Base-by-base conservation (phyloP, 2,113 vertebrate genomes). In the Cyanoderma ruficeps region DNA sequence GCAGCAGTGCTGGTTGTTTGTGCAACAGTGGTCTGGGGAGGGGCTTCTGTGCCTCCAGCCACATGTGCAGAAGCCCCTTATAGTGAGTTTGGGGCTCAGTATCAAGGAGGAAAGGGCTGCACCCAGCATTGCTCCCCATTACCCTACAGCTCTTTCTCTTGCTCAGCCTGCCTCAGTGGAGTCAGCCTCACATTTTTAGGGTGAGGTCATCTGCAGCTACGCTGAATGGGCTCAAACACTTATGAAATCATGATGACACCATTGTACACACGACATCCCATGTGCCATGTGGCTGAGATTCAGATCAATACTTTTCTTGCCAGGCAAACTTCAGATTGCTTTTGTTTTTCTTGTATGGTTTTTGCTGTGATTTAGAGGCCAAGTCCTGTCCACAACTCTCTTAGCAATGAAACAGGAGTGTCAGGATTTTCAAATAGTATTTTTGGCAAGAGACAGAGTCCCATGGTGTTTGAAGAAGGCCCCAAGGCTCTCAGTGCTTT, bases 201-300 rank as follows among this genome's bases (percentile, higher is more conserved):
- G 20, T 60, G 42, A 65, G 31, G 18, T 50, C 60, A 68, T 64
- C 61, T 72, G n/a, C 35, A 64, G 1, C 52, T 52, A 30, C 7
- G 35, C 70, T 79, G 47, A 71, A 24, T 10, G 22, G 12, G 22
- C 11, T 53, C 50, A 65, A 76, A 69, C 25, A 42, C 57, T 75
- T 53, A 24, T 0, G 13, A 75, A 89, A 91, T 64, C 13, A n/a
- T 7, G 22, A 67, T 8, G 22, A 89, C 41, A 42, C 14, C 39
- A 24, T 2, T 68, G 33, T 17, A 35, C n/a, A 39, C 9, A 30
- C 0, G 0, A 53, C 23, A 15, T 31, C 17, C 42, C 44, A 12
- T 30, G 18, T 56, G 27, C 35, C n/a, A n/a, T 7, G 41, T 41
- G 19, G 41, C 49, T 79, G 49, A 72, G 42, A 65, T 64, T 41